These are phyloP conservation scores for Sarotherodon lohbergeri DNA, from an alignment of 2,113 vertebrate species.

Conservation along the genomic window DNA sequence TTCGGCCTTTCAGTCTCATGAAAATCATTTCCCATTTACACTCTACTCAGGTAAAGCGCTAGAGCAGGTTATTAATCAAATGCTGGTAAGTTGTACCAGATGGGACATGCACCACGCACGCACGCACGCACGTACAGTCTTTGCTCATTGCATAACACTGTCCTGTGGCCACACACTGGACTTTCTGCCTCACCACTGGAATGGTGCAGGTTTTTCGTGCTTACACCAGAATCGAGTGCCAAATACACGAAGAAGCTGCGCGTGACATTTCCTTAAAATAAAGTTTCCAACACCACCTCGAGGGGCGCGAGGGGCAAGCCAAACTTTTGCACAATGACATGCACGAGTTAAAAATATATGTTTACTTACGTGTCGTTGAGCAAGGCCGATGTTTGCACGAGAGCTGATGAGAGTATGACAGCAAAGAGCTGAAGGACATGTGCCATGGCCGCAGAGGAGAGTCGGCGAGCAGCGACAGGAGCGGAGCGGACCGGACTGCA, in stretches of 20 bases:
- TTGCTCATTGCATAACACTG: constrained; percentile 13
- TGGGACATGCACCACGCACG: neutral
- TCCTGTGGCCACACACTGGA: neutral
- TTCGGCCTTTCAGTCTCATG: neutral
- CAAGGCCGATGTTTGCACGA: constrained; percentile 6
- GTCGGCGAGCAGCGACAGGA: neutral
- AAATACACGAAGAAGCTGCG: neutral
- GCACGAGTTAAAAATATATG: neutral
- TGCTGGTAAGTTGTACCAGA: neutral
- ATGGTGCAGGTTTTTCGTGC: neutral
- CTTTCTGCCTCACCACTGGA: neutral
- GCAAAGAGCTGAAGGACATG: constrained; percentile 1
- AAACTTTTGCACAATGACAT: neutral
- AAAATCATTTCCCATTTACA: neutral
- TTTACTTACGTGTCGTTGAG: constrained; percentile 52
- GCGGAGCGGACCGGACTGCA: neutral
- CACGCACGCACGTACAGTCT: neutral
- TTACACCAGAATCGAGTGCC: neutral
- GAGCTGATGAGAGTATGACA: neutral
- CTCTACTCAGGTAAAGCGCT: neutral
- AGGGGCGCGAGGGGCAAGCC: neutral
- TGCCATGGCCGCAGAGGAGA: constrained; percentile 30
- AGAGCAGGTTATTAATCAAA: neutral
- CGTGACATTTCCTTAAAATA: neutral
- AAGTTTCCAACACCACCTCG: neutral